A percentile compares a stretch with the other conserved stretches of the same genome.
Conservation (phyloP, 1,140 invertebrate species). For the Myzus persicae region DNA sequence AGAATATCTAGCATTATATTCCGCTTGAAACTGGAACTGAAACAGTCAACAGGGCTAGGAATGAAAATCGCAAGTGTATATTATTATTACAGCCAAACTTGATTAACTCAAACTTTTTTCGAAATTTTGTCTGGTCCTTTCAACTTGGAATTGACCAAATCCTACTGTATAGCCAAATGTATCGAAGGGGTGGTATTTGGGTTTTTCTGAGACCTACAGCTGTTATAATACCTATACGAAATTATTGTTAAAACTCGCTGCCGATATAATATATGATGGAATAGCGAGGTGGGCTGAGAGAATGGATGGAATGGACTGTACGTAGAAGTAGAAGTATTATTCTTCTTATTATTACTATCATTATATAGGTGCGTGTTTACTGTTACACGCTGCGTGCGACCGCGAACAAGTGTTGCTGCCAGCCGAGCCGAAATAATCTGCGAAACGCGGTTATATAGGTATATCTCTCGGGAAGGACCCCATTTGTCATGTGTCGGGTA, state of each 20-base stretch:
- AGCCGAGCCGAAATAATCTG: constrained; percentile 43
- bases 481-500: constrained; percentile 54
- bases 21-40: too few species aligned
- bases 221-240: background rate
- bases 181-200: background rate
- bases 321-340: background rate
- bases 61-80: too few species aligned
- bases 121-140: too few species aligned
- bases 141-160: too few species aligned
- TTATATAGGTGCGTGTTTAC: background rate
- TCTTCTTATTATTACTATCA: background rate
- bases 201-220: background rate
- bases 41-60: too few species aligned
- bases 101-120: too few species aligned
- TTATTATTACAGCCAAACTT: background rate
- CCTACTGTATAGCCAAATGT: too few species aligned
- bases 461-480: background rate
- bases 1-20: too few species aligned
- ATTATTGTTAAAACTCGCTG: background rate
- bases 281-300: background rate
- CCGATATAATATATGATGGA: background rate
- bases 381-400: constrained; percentile 23
- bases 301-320: background rate
- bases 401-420: constrained; percentile 51
- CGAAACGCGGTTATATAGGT: constrained; percentile 14